A percentile compares a stretch with the other conserved stretches of the same genome.
Conservation (phyloP, 1,140 invertebrate genomes). For the Pinna nobilis region DNA sequence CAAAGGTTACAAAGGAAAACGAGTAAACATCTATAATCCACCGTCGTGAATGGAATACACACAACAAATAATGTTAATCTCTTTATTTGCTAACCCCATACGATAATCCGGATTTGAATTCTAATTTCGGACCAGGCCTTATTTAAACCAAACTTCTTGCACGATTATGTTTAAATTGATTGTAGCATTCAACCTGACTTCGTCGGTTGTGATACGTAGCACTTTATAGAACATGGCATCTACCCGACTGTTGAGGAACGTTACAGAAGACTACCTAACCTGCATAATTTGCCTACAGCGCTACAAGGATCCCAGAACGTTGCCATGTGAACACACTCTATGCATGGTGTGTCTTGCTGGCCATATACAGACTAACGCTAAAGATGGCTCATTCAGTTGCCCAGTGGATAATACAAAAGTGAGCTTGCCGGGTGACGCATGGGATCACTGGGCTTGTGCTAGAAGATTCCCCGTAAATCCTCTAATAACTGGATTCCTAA, state of each 20-base stretch:
- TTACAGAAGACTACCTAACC: slow-evolving; percentile 40
- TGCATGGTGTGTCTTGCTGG: slow-evolving; percentile 37
- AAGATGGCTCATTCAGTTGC: slow-evolving; percentile 22
- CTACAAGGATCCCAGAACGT: slow-evolving; percentile 26
- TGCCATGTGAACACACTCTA: slow-evolving; percentile 43
- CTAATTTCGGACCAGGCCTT: too few relatives aligned
- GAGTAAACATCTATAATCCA: too few relatives aligned
- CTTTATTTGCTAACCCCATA: too few relatives aligned
- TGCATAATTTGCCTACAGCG: slow-evolving; percentile 42
- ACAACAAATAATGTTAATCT: too few relatives aligned
- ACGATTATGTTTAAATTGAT: too few relatives aligned
- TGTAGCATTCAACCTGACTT: too few relatives aligned
- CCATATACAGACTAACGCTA: slow-evolving; percentile 22
- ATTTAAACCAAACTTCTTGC: too few relatives aligned
- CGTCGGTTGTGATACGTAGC: too few relatives aligned
- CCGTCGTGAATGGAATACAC: too few relatives aligned
- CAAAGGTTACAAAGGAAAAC: too few relatives aligned
- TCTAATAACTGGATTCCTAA: slow-evolving; percentile 13
- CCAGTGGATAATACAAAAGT: slow-evolving; percentile 36
- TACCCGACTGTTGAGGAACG: slow-evolving; percentile 27
- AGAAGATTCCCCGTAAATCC: slow-evolving; percentile 12
- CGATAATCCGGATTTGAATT: too few relatives aligned
- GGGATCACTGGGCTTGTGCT: slow-evolving; percentile 31
- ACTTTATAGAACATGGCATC: slow-evolving; percentile 29
- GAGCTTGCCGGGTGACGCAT: slow-evolving; percentile 3